Evolutionary conservation across 2,797 vertebrate species (phyloP).

Genomic region (Scolopax bukidnonensis): DNA sequence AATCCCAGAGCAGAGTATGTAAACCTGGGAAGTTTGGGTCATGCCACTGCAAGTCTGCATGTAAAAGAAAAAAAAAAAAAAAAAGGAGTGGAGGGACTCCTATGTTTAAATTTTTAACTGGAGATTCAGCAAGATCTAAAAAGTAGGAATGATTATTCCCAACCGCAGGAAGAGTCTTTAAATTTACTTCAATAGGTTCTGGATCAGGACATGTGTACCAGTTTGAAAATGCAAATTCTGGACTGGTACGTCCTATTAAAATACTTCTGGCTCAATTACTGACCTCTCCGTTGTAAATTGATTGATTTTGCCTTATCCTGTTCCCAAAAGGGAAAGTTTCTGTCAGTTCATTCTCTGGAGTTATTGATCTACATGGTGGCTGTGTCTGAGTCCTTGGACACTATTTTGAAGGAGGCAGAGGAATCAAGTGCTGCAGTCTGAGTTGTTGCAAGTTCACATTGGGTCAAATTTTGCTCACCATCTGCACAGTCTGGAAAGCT

Average conservation of each 20-base stretch:
- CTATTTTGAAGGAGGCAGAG: background rate
- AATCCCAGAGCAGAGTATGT: background rate
- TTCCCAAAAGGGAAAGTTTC: slow-evolving; percentile 39
- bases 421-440: accelerated
- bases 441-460: background rate
- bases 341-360: background rate
- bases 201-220: background rate
- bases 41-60: background rate
- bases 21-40: background rate
- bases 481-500: background rate
- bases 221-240: slow-evolving; percentile 25
- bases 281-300: slow-evolving; percentile 20
- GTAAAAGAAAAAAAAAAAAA: background rate
- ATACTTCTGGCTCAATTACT: slow-evolving; percentile 36
- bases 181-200: background rate
- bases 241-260: background rate
- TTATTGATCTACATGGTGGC: slow-evolving; percentile 14
- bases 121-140: background rate
- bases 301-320: slow-evolving; percentile 10
- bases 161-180: background rate
- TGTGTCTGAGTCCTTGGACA: slow-evolving; percentile 1
- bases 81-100: background rate
- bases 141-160: background rate
- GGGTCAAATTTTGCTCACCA: background rate
- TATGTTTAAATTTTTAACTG: background rate